phyloP scores from a whole-genome alignment of 2,888 invertebrate genomes.

The Trachelus stipa region DNA sequence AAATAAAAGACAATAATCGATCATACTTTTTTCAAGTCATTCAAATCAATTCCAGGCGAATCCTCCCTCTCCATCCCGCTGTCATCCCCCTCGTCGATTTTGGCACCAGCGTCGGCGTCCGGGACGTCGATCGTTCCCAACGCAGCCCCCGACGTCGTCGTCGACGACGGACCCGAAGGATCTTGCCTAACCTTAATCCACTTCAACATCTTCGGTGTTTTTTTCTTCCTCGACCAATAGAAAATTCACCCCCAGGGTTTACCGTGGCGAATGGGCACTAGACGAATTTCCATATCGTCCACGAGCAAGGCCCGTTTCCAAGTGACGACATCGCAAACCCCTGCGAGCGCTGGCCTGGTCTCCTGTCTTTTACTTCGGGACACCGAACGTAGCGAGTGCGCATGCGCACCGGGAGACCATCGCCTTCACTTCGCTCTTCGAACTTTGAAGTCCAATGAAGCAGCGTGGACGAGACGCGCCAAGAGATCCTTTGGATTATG shows the following conservation, averaged over 20 bases:
- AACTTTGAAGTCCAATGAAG: no score
- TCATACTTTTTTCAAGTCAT: conserved; percentile 61
- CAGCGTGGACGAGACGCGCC: no score
- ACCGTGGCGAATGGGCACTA: no score
- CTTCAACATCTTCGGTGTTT: conserved; percentile 50
- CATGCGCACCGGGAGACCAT: no score
- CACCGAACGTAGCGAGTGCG: no score
- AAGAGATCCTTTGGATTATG: no score
- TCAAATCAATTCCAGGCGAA: conserved; percentile 54
- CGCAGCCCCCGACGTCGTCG: conserved; percentile 14
- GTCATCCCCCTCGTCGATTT: conserved; percentile 56
- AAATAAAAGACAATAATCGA: background rate
- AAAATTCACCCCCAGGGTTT: background rate
- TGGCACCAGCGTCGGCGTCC: conserved; percentile 30
- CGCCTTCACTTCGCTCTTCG: no score
- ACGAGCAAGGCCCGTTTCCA: no score
- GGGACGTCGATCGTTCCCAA: conserved; percentile 3
- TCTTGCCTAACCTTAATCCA: conserved; percentile 64
- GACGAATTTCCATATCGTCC: no score
- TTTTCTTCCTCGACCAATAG: background rate
- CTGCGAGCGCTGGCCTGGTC: no score
- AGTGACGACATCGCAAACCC: no score
- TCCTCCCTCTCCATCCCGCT: conserved; percentile 63
- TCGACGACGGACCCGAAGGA: conserved; percentile 47
- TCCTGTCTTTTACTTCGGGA: no score